Evolutionary conservation across 2,888 invertebrate genomes (phyloP), one percentile per base, ranked within the genome.

Genomic region (Sepioteuthis lessoniana): DNA sequence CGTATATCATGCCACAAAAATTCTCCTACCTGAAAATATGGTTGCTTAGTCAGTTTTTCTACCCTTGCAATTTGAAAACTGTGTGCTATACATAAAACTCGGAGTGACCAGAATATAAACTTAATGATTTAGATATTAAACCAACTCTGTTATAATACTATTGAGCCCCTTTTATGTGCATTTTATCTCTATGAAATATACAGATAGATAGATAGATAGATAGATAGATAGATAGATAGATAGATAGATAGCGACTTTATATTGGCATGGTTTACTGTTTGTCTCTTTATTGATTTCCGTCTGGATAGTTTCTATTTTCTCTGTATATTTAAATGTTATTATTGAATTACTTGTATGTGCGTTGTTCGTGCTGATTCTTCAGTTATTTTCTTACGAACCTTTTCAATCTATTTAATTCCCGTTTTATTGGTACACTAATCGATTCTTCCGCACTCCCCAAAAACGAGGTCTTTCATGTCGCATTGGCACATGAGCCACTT

Each of bases 401-500:
- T 60, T 25, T 60, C 60, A 60, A 60, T 28, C 31, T 60, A 28
- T 60, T 76, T 76, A n/a, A 35, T 76, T 35, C 76, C 16, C 16
- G 4, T 35, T 76, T 76, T 76, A 35, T 76, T 35, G n/a, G 76
- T 2, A 13, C 5, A 25, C 3, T 25, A n/a, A 76, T 76, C 76
- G 76, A 76, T 76, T 76, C n/a, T n/a, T 76, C n/a, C 19, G 16
- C n/a, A 76, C 76, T 76, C n/a, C n/a, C 19, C 76, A 35, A n/a
- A 76, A 76, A 76, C 4, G 8, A 19, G n/a, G 76, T n/a, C n/a
- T n/a, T 76, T 76, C 16, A 76, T 76, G 76, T 76, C 76, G 76
- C 76, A 76, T 76, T 76, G 76, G n/a, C n/a, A 35, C 76, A 76
- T 76, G 76, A 35, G 76, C n/a, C 76, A n/a, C n/a, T 76, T 76